Evolutionary conservation across 2,888 invertebrate genomes (phyloP).

Genomic region (Chalcis sispes): DNA sequence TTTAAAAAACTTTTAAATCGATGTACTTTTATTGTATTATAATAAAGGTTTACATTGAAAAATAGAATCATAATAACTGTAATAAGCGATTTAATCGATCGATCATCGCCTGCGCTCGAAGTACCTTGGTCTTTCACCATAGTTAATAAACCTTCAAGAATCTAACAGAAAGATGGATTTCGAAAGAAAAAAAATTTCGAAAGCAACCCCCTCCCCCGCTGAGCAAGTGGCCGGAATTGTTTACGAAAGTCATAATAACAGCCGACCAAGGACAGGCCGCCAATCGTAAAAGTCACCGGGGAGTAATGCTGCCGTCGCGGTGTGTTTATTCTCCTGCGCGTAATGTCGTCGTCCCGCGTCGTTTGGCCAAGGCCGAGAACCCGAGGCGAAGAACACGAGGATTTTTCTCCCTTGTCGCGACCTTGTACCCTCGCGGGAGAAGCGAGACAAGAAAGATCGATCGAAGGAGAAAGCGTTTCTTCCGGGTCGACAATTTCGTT

Average conservation of each 20-base stretch:
- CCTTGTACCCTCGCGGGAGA: not conserved
- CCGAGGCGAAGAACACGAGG: constrained; percentile 15
- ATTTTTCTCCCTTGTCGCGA: constrained; percentile 11
- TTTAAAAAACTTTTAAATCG: too few relatives aligned
- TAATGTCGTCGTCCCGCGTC: constrained; percentile 1
- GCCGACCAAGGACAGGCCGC: constrained; percentile 40
- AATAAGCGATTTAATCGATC: constrained; percentile 1
- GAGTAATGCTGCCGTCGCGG: constrained; percentile 31
- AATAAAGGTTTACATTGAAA: too few relatives aligned
- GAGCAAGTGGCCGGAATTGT: constrained; percentile 33
- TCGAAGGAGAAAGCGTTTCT: too few relatives aligned
- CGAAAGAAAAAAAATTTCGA: not conserved
- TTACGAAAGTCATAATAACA: constrained; percentile 51
- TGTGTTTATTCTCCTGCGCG: constrained; percentile 13
- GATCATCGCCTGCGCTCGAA: not conserved
- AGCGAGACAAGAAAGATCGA: too few relatives aligned
- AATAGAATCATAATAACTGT: too few relatives aligned
- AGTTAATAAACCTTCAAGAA: too few relatives aligned
- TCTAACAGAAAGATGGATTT: not conserved
- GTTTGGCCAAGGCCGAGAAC: constrained; percentile 9
- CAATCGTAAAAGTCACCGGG: constrained; percentile 11
- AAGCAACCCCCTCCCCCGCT: too few relatives aligned
- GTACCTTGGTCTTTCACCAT: too few relatives aligned
- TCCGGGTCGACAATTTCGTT: too few relatives aligned
- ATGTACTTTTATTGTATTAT: too few relatives aligned